A percentile compares a stretch with the other conserved stretches of the same genome.
Conservation (phyloP, 2,888 invertebrate species). For the Ophioninae sp. region DNA sequence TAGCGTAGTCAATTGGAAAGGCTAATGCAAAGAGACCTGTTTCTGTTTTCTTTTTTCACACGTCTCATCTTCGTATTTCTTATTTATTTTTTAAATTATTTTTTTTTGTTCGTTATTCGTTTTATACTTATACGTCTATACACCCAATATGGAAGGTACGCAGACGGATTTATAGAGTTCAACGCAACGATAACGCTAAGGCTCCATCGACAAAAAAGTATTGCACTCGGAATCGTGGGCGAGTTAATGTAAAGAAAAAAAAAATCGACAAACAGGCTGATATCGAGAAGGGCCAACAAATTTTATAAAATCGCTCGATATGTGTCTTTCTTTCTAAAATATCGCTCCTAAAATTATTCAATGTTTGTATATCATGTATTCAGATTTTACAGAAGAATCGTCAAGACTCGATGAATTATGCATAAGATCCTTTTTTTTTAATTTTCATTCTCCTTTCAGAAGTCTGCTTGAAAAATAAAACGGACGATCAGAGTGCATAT, state of each 20-base stretch:
- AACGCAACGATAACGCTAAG: conserved; percentile 40
- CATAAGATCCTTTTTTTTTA: conserved; percentile 2
- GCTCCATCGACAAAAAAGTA: conserved; percentile 16
- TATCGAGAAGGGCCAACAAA: conserved; percentile 27
- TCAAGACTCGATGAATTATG: conserved; percentile 35
- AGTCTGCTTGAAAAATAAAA: conserved; percentile 22
- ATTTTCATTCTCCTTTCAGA: not conserved
- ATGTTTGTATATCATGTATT: conserved; percentile 47
- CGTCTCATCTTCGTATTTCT: not conserved
- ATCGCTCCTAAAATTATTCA: conserved; percentile 51
- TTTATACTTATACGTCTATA: conserved; percentile 41
- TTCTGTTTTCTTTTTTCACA: not conserved
- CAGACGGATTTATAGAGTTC: conserved; percentile 52
- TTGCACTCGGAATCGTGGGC: conserved; percentile 13
- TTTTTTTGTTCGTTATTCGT: not conserved
- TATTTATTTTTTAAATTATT: not conserved
- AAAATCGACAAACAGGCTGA: conserved; percentile 18
- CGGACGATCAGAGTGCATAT: conserved; percentile 17
- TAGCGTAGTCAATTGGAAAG: conserved; percentile 53
- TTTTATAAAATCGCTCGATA: conserved; percentile 53
- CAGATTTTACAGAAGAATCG: conserved; percentile 48
- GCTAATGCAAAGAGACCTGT: conserved; percentile 46
- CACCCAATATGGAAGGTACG: conserved; percentile 58
- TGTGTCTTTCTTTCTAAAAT: conserved; percentile 44
- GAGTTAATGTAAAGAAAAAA: conserved; percentile 26